Conservation (phyloP, 2,888 invertebrate genomes). For the Erannis defoliaria region DNA sequence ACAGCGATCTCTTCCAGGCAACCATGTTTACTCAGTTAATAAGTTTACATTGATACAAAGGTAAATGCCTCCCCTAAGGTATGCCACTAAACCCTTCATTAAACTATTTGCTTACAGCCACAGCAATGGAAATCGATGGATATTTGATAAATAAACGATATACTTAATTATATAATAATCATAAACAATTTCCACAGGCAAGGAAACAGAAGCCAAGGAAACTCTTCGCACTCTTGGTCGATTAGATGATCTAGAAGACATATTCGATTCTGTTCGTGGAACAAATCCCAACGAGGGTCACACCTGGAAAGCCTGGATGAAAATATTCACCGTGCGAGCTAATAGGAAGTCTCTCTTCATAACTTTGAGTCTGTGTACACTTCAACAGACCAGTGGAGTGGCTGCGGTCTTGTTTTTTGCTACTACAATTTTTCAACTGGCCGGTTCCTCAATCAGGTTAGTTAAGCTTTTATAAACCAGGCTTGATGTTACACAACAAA, state of each 20-base stretch:
- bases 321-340: constrained; percentile 60
- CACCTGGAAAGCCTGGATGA: constrained; percentile 59
- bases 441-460: constrained; percentile 55
- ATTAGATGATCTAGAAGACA: constrained; percentile 54
- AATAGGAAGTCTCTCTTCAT: constrained; percentile 59
- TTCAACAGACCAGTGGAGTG: constrained; percentile 55
- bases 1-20: too few species aligned
- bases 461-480: neutral
- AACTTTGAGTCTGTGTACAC: constrained; percentile 53
- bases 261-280: constrained; percentile 57
- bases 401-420: constrained; percentile 60
- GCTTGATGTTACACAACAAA: too few species aligned
- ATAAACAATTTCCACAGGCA: constrained; percentile 44
- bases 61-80: too few species aligned
- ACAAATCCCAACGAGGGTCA: constrained; percentile 49
- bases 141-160: too few species aligned
- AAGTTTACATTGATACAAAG: too few species aligned
- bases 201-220: constrained; percentile 57
- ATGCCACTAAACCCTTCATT: too few species aligned
- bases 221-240: constrained; percentile 54
- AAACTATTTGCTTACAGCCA: too few species aligned
- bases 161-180: too few species aligned
- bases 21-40: too few species aligned
- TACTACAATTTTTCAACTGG: constrained; percentile 58
- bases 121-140: too few species aligned